A percentile compares a stretch with the other conserved stretches of the same genome.
These are phyloP conservation scores for Oscarella lobularis DNA, from an alignment of 37 sponge, comb jelly and placozoan genomes.

Conservation along the genomic window DNA sequence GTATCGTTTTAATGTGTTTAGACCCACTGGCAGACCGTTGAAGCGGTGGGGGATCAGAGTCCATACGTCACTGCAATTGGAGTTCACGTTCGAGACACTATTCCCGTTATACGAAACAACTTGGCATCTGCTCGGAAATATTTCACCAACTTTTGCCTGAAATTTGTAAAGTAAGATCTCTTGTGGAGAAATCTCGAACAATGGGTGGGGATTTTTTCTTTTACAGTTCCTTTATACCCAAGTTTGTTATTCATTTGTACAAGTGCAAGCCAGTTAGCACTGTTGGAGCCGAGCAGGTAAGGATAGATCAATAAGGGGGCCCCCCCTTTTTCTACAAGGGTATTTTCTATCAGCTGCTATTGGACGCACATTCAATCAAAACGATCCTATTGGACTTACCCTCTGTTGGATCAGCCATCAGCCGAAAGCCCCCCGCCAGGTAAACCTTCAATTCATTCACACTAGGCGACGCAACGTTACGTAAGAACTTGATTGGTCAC, in stretches of 20 bases:
- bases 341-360: slow-evolving; percentile 41
- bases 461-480: no score
- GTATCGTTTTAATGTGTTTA: background rate
- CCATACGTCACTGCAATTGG: slow-evolving; percentile 67
- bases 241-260: slow-evolving; percentile 73
- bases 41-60: slow-evolving; percentile 91
- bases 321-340: background rate
- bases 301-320: slow-evolving; percentile 7
- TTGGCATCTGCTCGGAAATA: slow-evolving; percentile 82
- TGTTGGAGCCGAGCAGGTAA: slow-evolving; percentile 95
- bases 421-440: slow-evolving; percentile 77
- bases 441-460: slow-evolving; percentile 18
- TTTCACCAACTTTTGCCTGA: slow-evolving; percentile 95
- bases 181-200: background rate
- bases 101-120: slow-evolving; percentile 82
- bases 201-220: background rate
- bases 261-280: slow-evolving; percentile 95
- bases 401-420: slow-evolving; percentile 53
- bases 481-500: no score
- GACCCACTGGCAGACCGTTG: slow-evolving; percentile 73
- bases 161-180: slow-evolving; percentile 76
- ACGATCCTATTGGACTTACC: slow-evolving; percentile 75
- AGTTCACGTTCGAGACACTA: slow-evolving; percentile 40
- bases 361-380: slow-evolving; percentile 93
- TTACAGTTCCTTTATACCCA: slow-evolving; percentile 60